phyloP scores from a whole-genome alignment of 30 jellyfish, hydroid and myxozoan genomes.

The Clytia hemisphaerica region DNA sequence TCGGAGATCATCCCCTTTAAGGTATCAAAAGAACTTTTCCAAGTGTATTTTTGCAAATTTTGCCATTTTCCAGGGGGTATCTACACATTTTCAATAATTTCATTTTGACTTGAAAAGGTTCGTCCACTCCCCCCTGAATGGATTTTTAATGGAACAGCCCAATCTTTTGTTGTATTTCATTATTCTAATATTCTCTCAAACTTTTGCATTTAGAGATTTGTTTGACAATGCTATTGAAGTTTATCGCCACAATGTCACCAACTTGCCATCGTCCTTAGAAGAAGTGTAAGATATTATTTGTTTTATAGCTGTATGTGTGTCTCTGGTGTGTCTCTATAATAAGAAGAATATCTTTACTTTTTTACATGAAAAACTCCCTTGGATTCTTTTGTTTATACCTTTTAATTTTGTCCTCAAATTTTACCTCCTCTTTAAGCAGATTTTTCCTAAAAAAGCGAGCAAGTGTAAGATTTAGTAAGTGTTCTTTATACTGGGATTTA shows the following conservation, averaged over 20 bases:
- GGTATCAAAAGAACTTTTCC: too few species aligned
- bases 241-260: constrained; percentile 41
- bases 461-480: not conserved
- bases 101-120: too few species aligned
- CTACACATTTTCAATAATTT: too few species aligned
- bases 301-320: not conserved
- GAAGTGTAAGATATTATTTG: constrained; percentile 41
- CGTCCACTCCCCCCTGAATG: too few species aligned
- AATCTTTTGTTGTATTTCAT: too few species aligned
- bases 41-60: too few species aligned
- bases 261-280: constrained; percentile 53
- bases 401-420: not conserved
- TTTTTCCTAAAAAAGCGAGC: not conserved
- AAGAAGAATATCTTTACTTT: not conserved
- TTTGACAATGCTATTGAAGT: constrained; percentile 52
- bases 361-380: not conserved
- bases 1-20: too few species aligned
- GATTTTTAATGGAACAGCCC: too few species aligned
- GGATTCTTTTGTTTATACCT: not conserved
- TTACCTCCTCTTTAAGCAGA: not conserved
- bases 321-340: not conserved
- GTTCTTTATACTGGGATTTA: not conserved
- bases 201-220: constrained; percentile 42
- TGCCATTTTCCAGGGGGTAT: too few species aligned
- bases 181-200: not conserved